These are phyloP conservation scores for Actinostola sp. DNA, from an alignment of 92 coral and sea anemone species.

Conservation along the genomic window DNA sequence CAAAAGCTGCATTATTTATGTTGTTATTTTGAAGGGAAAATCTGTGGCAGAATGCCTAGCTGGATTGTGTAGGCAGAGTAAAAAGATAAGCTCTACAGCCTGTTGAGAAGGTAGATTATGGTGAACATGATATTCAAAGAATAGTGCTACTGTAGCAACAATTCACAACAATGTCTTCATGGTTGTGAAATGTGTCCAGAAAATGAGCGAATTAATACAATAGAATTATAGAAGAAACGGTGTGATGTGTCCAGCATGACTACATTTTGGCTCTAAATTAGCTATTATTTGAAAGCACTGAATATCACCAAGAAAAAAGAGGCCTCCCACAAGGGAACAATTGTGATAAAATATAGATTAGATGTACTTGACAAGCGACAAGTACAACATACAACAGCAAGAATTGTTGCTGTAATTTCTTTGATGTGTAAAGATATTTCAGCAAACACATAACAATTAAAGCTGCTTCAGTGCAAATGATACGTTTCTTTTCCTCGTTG, in stretches of 20 bases:
- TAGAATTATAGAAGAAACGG: too few species aligned
- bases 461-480: background rate
- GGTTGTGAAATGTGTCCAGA: background rate
- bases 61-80: background rate
- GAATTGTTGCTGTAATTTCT: background rate
- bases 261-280: background rate
- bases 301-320: background rate
- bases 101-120: background rate
- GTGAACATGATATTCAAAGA: background rate
- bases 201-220: too few species aligned
- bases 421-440: background rate
- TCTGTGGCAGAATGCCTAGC: background rate
- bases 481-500: background rate
- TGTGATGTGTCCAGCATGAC: too few species aligned
- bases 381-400: background rate
- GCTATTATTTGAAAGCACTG: background rate
- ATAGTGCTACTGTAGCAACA: background rate
- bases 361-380: conserved; percentile 4
- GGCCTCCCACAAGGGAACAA: conserved; percentile 22
- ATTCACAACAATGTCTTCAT: background rate
- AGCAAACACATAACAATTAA: background rate
- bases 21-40: background rate
- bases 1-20: conserved; percentile 22
- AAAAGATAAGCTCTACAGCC: background rate
- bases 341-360: conserved; percentile 39